Percentiles rank a stretch among this genome's conserved stretches.
phyloP scores from a whole-genome alignment of 2,113 vertebrate species.

The Poeciliopsis turrubarensis region DNA sequence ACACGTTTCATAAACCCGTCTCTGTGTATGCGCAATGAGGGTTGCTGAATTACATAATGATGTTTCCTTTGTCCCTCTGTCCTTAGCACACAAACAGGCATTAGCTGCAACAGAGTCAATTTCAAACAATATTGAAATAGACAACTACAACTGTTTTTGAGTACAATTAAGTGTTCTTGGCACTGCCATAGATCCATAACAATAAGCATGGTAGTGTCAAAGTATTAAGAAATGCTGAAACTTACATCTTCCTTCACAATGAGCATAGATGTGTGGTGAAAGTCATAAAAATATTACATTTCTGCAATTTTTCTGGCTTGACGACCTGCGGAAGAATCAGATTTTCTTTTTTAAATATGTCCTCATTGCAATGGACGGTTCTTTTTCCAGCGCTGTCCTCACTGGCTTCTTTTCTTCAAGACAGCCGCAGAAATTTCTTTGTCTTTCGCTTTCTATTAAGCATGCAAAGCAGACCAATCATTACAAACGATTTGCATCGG shows the following conservation, averaged over 20 bases:
- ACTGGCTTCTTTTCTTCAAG: conserved; percentile 20
- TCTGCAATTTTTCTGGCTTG: conserved; percentile 23
- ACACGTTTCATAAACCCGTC: neutral
- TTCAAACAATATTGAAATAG: conserved; percentile 44
- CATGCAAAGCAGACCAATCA: conserved; percentile 76
- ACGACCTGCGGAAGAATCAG: conserved; percentile 57
- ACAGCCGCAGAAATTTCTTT: conserved; percentile 40
- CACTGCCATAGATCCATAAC: conserved; percentile 33
- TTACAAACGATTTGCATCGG: conserved; percentile 50
- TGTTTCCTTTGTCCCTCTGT: conserved; percentile 33
- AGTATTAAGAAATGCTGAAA: conserved; percentile 33
- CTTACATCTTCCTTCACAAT: conserved; percentile 33
- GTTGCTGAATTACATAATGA: conserved; percentile 49
- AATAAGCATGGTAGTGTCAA: conserved; percentile 27
- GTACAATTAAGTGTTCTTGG: conserved; percentile 42
- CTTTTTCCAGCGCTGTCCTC: conserved; percentile 31
- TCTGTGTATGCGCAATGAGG: neutral
- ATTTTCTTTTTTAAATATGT: conserved; percentile 34
- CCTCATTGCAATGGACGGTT: conserved; percentile 20
- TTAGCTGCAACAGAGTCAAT: conserved; percentile 25
- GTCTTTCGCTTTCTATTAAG: conserved; percentile 70
- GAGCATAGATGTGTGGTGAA: neutral
- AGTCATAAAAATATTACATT: conserved; percentile 29
- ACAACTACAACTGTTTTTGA: conserved; percentile 35
- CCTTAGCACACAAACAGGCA: conserved; percentile 2